Conservation (phyloP, 2,113 vertebrate species). For the Hucho hucho region DNA sequence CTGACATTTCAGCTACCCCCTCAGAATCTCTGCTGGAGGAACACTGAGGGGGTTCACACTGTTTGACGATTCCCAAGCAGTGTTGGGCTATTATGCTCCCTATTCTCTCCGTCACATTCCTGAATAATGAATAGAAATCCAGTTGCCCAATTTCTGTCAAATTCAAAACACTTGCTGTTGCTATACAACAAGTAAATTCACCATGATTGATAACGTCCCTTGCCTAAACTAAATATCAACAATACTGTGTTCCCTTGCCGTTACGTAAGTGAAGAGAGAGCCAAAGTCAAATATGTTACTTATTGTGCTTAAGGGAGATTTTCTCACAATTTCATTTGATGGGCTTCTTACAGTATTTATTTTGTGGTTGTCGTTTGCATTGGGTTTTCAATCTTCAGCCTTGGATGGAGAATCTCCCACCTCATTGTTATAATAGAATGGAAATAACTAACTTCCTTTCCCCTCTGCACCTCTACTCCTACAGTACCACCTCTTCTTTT, state of each 20-base stretch:
- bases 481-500: not conserved
- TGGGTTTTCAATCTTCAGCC: not conserved
- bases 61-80: slow-evolving; percentile 16
- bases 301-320: not conserved
- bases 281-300: not conserved
- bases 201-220: not conserved
- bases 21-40: slow-evolving; percentile 3
- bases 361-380: not conserved
- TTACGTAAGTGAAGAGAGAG: not conserved
- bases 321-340: not conserved
- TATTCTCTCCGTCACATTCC: slow-evolving; percentile 1
- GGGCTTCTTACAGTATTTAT: not conserved
- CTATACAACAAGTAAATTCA: not conserved
- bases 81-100: not conserved
- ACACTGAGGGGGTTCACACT: not conserved
- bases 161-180: slow-evolving; percentile 4
- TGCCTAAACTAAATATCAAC: not conserved
- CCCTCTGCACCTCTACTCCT: not conserved
- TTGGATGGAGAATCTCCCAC: not conserved
- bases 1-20: slow-evolving; percentile 6
- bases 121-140: slow-evolving; percentile 20
- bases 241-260: not conserved
- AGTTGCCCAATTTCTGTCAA: slow-evolving; percentile 2
- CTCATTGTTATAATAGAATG: not conserved
- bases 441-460: not conserved